A percentile compares a stretch with the other conserved stretches of the same genome.
Conservation (phyloP, 2,888 invertebrate genomes). For the Platyscelio sp. region DNA sequence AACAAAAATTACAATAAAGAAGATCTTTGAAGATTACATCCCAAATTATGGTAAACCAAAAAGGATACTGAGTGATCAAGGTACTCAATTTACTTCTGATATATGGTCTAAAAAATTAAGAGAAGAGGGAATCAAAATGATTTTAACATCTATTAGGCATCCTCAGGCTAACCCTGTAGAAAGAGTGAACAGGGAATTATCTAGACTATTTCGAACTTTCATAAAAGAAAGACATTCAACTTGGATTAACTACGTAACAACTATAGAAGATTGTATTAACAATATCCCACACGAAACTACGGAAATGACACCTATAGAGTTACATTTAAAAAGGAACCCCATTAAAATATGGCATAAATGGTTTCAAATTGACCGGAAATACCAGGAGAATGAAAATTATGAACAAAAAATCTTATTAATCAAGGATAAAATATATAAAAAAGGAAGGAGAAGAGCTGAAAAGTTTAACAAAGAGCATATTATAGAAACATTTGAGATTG, state of each 20-base stretch:
- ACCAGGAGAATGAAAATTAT: no score
- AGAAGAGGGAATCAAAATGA: not conserved
- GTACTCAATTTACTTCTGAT: slow-evolving; percentile 43
- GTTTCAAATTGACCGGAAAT: not conserved
- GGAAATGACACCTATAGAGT: not conserved
- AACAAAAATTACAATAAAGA: slow-evolving; percentile 19
- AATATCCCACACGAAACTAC: not conserved
- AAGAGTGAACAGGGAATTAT: slow-evolving; percentile 26
- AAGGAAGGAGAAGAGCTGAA: not conserved
- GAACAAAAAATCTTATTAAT: not conserved
- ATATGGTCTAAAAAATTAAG: slow-evolving; percentile 6
- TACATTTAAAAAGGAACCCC: not conserved
- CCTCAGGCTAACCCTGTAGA: slow-evolving; percentile 49
- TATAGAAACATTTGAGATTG: not conserved
- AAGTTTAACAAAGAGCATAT: not conserved
- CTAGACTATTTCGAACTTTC: not conserved
- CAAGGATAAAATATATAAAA: not conserved
- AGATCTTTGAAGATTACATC: slow-evolving; percentile 42
- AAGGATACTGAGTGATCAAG: slow-evolving; percentile 32
- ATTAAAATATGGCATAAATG: not conserved
- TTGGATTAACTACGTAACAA: not conserved
- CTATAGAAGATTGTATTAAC: slow-evolving; percentile 6
- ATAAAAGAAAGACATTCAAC: not conserved
- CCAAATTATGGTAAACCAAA: slow-evolving; percentile 15
- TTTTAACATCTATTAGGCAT: slow-evolving; percentile 35